Conservation (phyloP, 2,797 vertebrate species). For the Poecilia gillii region DNA sequence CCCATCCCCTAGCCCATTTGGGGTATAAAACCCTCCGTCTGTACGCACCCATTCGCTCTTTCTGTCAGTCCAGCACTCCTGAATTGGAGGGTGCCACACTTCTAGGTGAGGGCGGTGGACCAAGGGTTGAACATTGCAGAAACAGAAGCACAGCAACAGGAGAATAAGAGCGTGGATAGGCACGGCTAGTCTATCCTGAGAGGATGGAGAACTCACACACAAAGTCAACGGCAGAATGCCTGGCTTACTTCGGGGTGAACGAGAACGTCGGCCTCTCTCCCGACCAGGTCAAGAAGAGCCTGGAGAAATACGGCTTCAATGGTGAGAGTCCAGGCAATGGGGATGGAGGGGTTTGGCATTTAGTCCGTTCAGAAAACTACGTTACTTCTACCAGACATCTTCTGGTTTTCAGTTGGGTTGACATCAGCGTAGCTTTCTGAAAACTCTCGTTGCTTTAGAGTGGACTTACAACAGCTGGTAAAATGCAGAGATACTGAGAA, state of each 20-base stretch:
- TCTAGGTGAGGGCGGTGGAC: constrained; percentile 75
- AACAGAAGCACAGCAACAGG: constrained; percentile 48
- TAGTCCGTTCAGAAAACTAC: constrained; percentile 13
- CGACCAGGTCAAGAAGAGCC: constrained; percentile 87
- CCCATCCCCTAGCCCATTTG: constrained; percentile 70
- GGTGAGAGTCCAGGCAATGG: constrained; percentile 77
- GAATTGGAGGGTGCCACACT: constrained; percentile 75
- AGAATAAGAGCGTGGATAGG: constrained; percentile 70
- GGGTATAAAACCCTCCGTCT: constrained; percentile 78
- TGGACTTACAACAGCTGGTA: constrained; percentile 74
- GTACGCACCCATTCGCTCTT: constrained; percentile 80
- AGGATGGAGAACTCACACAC: constrained; percentile 90
- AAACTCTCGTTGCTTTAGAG: constrained; percentile 42
- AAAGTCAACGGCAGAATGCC: constrained; percentile 82
- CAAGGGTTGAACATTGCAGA: constrained; percentile 68
- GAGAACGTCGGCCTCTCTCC: constrained; percentile 85
- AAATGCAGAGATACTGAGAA: constrained; percentile 76
- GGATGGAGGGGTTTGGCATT: constrained; percentile 32
- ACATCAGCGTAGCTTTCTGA: constrained; percentile 17
- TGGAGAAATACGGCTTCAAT: constrained; percentile 89
- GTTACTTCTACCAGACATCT: constrained; percentile 3
- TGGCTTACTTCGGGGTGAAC: constrained; percentile 88
- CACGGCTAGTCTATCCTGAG: constrained; percentile 71
- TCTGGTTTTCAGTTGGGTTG: constrained; percentile 8
- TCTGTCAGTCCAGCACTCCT: constrained; percentile 85